These are phyloP conservation scores for Gyps fulvus DNA, from an alignment of 2,113 vertebrate species.

Conservation along the genomic window DNA sequence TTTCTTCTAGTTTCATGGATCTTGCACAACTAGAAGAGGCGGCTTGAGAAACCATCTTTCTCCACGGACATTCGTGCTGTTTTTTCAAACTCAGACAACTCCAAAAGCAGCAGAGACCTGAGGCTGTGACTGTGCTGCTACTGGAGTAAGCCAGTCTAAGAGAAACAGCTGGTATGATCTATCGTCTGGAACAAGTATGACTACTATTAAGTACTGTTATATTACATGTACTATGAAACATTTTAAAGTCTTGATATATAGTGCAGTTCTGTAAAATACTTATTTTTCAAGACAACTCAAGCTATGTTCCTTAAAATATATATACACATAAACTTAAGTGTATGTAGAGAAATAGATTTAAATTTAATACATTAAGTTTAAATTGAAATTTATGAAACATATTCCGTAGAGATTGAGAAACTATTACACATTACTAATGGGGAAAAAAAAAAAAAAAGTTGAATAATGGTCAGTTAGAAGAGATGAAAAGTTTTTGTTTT, in stretches of 20 bases:
- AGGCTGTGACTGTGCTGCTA: not conserved
- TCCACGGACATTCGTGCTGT: not conserved
- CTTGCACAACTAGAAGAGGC: not conserved
- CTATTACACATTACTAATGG: not conserved
- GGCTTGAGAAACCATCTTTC: not conserved
- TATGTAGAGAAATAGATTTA: not conserved
- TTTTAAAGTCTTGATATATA: not conserved
- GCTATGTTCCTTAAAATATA: not conserved
- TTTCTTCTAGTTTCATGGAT: not conserved
- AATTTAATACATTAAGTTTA: not conserved
- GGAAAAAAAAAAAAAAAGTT: not conserved
- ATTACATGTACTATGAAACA: not conserved
- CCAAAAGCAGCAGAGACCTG: not conserved
- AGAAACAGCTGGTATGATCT: not conserved
- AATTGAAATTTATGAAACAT: not conserved
- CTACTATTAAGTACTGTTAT: not conserved
- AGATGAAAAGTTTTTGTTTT: not conserved
- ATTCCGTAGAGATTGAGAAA: not conserved
- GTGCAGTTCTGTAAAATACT: not conserved
- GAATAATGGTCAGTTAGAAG: not conserved
- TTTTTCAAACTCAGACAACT: not conserved
- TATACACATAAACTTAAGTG: not conserved
- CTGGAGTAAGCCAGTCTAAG: not conserved
- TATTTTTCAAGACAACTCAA: not conserved
- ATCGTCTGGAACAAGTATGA: rapidly evolving